Evolutionary conservation across 1,140 invertebrate species (phyloP), one percentile per base, ranked within the genome.

Genomic region (Rhopalosiphum maidis): DNA sequence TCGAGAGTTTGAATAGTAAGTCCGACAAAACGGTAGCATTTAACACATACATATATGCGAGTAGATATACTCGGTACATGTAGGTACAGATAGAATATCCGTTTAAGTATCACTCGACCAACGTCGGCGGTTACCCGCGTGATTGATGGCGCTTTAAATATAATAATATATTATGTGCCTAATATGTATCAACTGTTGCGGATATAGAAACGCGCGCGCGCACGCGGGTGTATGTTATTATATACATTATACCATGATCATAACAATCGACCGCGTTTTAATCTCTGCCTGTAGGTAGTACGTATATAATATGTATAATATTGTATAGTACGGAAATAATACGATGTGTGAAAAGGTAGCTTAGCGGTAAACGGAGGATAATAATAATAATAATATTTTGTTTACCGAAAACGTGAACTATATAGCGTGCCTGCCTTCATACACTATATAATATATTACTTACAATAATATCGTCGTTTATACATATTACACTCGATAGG

Each of bases 61-160:
- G 77, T 11, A n/a, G 25, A 18, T 37, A 37, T 37, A n/a, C 11
- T 82, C 48, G 48, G 60, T n/a, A 60, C 0, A 23, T 30, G 9
- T 30, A 60, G 55, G 30, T 68, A 68, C 11, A 30, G 60, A 30
- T 25, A 88, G 18, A 54, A n/a, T n/a, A n/a, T 89, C 37, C 87
- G 48, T 89, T 89, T 68, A 46, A 90, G 37, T 37, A 89, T n/a
- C 25, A 77, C 9, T 85, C 37, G 83, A 8, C n/a, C 21, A 7
- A 54, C 43, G 37, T 18, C 6, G 60, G 60, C 54, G n/a, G 37
- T 41, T 41, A 23, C 41, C 2, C 54, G 2, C 11, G 25, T 68
- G 89, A 90, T 68, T 90, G 89, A 90, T 90, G 89, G 54, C 1
- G 35, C 11, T 90, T 90, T 68, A 68, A 90, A 90, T 43, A 43